phyloP scores from a whole-genome alignment of 1,140 invertebrate genomes.

The Bombus superbus region DNA sequence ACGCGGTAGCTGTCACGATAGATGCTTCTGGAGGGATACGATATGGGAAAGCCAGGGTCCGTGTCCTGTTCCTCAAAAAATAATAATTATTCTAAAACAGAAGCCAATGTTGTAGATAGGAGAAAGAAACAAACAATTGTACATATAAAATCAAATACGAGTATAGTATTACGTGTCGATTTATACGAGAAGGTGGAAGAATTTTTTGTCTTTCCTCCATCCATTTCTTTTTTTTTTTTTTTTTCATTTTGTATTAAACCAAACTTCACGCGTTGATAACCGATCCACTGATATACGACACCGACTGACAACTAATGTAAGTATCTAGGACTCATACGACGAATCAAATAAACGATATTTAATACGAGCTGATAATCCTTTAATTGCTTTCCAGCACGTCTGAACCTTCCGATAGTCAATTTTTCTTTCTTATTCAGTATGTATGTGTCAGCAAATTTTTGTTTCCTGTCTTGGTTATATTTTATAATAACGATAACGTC shows the following conservation, averaged over 20 bases:
- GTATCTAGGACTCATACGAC: constrained; percentile 61
- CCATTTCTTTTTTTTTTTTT: neutral
- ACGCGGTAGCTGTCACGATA: constrained; percentile 29
- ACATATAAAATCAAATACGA: constrained; percentile 57
- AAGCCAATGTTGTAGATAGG: constrained; percentile 11
- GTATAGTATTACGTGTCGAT: constrained; percentile 72
- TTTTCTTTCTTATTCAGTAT: neutral
- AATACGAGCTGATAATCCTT: constrained; percentile 50
- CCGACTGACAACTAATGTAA: constrained; percentile 72
- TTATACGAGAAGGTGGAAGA: constrained; percentile 44
- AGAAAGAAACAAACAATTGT: constrained; percentile 36
- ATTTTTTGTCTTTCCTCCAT: neutral
- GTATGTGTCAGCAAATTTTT: constrained; percentile 5
- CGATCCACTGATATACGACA: constrained; percentile 59
- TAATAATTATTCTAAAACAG: constrained; percentile 32
- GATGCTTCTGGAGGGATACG: neutral
- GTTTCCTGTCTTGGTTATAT: constrained; percentile 18
- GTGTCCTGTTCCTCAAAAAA: neutral
- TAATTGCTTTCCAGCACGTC: neutral
- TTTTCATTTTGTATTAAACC: constrained; percentile 66
- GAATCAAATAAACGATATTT: constrained; percentile 74
- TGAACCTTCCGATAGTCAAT: constrained; percentile 7
- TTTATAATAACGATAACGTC: neutral
- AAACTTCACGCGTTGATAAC: constrained; percentile 66
- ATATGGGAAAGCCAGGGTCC: neutral